Evolutionary conservation across 2,888 invertebrate genomes (phyloP).

Genomic region (Lasioglossum oenotherae): DNA sequence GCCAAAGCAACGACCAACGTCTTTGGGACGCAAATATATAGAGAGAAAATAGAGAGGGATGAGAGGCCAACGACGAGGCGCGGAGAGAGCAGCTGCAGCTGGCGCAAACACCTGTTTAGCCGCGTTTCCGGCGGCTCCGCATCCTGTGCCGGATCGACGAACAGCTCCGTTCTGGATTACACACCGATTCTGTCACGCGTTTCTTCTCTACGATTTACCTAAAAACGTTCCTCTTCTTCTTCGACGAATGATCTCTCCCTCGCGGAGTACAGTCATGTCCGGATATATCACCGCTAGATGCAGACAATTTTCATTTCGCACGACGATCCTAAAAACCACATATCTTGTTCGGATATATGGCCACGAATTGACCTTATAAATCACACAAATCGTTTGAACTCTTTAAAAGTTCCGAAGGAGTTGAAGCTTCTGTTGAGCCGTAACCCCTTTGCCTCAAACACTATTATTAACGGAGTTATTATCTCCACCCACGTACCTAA

Average conservation of each 20-base stretch:
- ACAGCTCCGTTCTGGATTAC: background rate
- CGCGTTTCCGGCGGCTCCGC: conserved; percentile 63
- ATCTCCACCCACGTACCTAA: no score
- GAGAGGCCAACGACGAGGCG: conserved; percentile 1
- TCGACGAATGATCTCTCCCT: background rate
- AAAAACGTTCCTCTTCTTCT: background rate
- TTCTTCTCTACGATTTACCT: background rate
- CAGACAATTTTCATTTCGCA: no score
- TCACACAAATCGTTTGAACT: no score
- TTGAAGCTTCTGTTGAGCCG: no score
- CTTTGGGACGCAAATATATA: background rate
- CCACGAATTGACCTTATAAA: no score
- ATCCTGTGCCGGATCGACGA: conserved; percentile 27
- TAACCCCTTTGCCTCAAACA: no score
- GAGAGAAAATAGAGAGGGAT: background rate
- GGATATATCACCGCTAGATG: no score
- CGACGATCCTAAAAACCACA: no score
- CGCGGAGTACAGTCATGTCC: no score
- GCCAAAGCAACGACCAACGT: background rate
- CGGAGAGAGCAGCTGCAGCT: conserved; percentile 55
- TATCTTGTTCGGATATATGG: no score
- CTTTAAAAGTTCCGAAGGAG: no score
- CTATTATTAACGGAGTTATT: no score
- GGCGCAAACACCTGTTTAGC: conserved; percentile 71
- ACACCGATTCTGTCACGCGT: conserved; percentile 16